A percentile compares a stretch with the other conserved stretches of the same genome.
Evolutionary conservation across 2,797 vertebrate species (phyloP).

Genomic region (Acanthis flammea): DNA sequence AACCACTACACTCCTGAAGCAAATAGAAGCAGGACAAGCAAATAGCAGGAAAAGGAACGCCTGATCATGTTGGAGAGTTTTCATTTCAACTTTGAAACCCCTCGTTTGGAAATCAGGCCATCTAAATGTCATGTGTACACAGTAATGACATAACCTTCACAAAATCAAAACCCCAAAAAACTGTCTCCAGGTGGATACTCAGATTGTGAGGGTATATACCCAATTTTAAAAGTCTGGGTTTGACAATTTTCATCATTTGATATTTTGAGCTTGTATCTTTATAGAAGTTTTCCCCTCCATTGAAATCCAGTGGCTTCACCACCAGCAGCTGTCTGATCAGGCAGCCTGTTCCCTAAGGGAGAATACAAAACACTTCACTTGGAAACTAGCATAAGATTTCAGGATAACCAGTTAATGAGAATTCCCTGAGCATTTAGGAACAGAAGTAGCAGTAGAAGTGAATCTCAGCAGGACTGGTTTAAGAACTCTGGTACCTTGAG

Average conservation of each 20-base stretch:
- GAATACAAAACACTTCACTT: background rate
- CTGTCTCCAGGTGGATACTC: background rate
- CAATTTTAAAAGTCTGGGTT: background rate
- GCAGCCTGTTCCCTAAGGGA: background rate
- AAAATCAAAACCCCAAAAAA: background rate
- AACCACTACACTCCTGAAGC: background rate
- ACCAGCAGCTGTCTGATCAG: background rate
- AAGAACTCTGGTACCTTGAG: conserved; percentile 82
- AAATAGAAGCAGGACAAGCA: background rate
- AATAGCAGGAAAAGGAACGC: background rate
- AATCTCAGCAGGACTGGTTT: background rate
- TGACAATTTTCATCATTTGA: background rate
- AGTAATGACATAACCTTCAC: background rate
- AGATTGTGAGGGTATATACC: background rate
- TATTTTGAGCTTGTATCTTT: background rate
- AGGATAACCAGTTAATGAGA: background rate
- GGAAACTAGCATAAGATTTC: background rate
- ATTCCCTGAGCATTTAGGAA: background rate
- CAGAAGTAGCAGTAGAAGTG: background rate
- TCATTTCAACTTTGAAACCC: background rate
- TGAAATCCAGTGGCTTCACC: background rate
- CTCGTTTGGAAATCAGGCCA: background rate
- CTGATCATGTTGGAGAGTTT: background rate
- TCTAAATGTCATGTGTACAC: background rate
- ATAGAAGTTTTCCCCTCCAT: background rate